Conservation (phyloP, 2,888 invertebrate genomes). For the Disparrhopalites patrizii region DNA sequence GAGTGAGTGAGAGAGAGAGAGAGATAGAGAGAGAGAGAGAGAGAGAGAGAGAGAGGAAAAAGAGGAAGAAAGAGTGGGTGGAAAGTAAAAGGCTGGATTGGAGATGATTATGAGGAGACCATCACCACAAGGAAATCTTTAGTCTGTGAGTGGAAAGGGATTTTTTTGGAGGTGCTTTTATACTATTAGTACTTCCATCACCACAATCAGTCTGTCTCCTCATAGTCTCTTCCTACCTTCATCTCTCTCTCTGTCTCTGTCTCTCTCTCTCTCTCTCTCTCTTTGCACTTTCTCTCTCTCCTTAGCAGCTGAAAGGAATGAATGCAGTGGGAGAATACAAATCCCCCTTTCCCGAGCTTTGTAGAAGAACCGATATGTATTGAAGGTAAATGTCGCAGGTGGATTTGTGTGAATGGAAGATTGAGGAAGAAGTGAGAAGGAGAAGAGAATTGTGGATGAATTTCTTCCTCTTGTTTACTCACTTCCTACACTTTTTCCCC, state of each 20-base stretch:
- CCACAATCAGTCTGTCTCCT: no score
- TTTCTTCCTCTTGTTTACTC: neutral
- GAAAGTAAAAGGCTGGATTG: no score
- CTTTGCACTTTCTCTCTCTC: neutral
- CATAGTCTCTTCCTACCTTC: neutral
- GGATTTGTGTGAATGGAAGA: neutral
- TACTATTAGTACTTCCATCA: no score
- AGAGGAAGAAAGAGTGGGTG: no score
- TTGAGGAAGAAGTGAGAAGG: neutral
- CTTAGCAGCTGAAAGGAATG: neutral
- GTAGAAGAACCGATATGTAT: neutral
- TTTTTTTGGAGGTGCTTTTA: no score
- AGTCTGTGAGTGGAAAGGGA: neutral
- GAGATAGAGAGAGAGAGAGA: no score
- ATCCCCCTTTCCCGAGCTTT: neutral
- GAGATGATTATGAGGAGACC: neutral
- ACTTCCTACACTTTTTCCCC: neutral
- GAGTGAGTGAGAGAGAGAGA: no score
- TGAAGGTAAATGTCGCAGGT: neutral
- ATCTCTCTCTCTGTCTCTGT: neutral
- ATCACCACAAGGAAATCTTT: neutral
- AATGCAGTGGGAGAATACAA: neutral
- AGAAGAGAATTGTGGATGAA: no score
- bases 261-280: neutral
- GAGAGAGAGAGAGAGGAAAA: no score